A percentile compares a stretch with the other conserved stretches of the same genome.
These are phyloP conservation scores for Thera britannica DNA, from an alignment of 2,888 invertebrate genomes.

Conservation along the genomic window DNA sequence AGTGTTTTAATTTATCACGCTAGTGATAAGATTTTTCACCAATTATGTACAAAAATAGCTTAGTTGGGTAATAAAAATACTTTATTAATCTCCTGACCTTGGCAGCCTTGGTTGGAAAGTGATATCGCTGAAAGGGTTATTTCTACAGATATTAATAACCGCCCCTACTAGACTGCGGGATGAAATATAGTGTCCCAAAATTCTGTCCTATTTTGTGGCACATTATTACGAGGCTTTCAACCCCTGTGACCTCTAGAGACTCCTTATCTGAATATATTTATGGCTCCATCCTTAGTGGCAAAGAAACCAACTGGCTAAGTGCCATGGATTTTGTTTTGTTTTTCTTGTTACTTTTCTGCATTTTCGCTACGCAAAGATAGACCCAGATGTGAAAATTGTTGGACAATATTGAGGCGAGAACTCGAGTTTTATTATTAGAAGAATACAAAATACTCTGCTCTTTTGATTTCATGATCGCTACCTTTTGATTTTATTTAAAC, in stretches of 20 bases:
- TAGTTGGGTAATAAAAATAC: not conserved
- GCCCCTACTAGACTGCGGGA: not conserved
- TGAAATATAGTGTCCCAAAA: slow-evolving; percentile 13
- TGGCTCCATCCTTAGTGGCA: slow-evolving; percentile 23
- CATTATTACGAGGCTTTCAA: slow-evolving; percentile 13
- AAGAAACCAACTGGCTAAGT: slow-evolving; percentile 24
- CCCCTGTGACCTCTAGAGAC: slow-evolving; percentile 14
- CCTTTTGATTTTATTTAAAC: too few relatives aligned
- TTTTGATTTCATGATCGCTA: too few relatives aligned
- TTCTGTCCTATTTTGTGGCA: slow-evolving; percentile 11
- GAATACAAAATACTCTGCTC: too few relatives aligned
- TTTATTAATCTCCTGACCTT: not conserved
- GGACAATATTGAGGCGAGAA: not conserved
- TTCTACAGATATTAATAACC: slow-evolving; percentile 8
- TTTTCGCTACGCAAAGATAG: slow-evolving; percentile 15
- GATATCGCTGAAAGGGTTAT: slow-evolving; percentile 2
- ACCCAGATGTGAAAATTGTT: not conserved
- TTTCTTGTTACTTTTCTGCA: slow-evolving; percentile 12
- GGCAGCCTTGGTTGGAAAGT: not conserved
- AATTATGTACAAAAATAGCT: not conserved
- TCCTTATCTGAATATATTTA: slow-evolving; percentile 27
- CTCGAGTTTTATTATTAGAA: too few relatives aligned
- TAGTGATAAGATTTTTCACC: not conserved
- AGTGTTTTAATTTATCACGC: too few relatives aligned
- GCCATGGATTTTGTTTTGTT: slow-evolving; percentile 23